Evolutionary conservation across 2,888 invertebrate genomes (phyloP).

Genomic region (Cabera pusaria): DNA sequence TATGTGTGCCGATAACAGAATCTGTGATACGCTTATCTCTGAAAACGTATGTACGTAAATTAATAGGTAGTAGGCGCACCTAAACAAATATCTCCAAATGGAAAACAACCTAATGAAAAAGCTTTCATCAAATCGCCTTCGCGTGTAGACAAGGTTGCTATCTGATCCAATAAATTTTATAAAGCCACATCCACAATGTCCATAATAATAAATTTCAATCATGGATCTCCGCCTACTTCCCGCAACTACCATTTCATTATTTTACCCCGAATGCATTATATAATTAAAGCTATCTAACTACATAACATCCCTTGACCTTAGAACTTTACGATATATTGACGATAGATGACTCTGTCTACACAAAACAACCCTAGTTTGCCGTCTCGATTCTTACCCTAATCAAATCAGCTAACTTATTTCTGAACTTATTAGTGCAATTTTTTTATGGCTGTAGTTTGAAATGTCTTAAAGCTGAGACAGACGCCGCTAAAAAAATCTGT

Average conservation of each 20-base stretch:
- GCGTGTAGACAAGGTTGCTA: conserved; percentile 1
- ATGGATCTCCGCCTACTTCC: conserved; percentile 11
- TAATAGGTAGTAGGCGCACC: too few species aligned
- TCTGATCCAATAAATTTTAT: conserved; percentile 13
- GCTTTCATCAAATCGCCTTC: too few species aligned
- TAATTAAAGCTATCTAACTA: conserved; percentile 26
- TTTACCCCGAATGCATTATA: conserved; percentile 30
- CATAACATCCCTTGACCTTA: neutral
- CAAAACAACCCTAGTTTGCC: conserved; percentile 34
- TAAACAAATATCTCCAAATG: too few species aligned
- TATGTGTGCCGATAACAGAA: too few species aligned
- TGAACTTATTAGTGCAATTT: too few species aligned
- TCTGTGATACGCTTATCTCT: too few species aligned
- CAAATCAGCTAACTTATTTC: conserved; percentile 41
- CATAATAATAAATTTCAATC: conserved; percentile 25
- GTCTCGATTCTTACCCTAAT: conserved; percentile 43
- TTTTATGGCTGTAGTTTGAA: too few species aligned
- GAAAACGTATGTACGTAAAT: too few species aligned
- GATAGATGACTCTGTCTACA: conserved; percentile 1
- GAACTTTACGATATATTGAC: neutral
- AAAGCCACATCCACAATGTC: neutral
- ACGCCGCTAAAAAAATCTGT: too few species aligned
- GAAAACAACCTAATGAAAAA: too few species aligned
- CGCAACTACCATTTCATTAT: conserved; percentile 29
- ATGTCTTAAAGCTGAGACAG: too few species aligned